Conservation (phyloP, 2,888 invertebrate species). For the Lycaena phlaeas region DNA sequence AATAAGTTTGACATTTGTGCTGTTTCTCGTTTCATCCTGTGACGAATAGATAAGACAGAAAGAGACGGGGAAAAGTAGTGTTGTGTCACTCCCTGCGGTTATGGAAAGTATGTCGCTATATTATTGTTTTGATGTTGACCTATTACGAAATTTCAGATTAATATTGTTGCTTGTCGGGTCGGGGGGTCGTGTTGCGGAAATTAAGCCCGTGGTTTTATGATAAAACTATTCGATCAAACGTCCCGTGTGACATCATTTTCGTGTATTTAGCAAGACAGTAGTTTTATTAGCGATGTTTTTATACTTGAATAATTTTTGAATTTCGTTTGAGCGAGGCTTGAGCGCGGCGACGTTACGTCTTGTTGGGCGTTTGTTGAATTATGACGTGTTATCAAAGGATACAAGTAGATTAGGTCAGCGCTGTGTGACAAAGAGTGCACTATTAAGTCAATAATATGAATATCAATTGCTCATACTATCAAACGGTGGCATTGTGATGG, state of each 20-base stretch:
- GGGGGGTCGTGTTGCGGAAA: slow-evolving; percentile 30
- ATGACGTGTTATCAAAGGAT: slow-evolving; percentile 16
- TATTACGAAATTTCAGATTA: slow-evolving; percentile 52
- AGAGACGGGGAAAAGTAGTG: slow-evolving; percentile 41
- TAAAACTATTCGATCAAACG: slow-evolving; percentile 18
- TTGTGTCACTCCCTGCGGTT: slow-evolving; percentile 42
- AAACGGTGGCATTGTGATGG: neutral
- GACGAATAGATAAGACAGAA: slow-evolving; percentile 26
- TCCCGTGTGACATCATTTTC: neutral
- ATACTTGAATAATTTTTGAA: neutral
- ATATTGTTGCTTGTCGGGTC: slow-evolving; percentile 25
- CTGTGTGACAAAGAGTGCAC: slow-evolving; percentile 18
- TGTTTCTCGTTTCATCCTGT: slow-evolving; percentile 34
- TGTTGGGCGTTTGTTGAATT: neutral
- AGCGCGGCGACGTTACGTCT: neutral
- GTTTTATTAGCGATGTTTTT: neutral
- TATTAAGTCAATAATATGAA: slow-evolving; percentile 14
- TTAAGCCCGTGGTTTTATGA: slow-evolving; percentile 19
- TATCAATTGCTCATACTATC: slow-evolving; percentile 12
- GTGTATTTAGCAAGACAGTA: neutral
- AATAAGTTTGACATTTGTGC: slow-evolving; percentile 49
- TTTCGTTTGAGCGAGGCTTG: neutral
- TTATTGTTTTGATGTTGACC: slow-evolving; percentile 61
- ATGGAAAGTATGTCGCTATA: slow-evolving; percentile 50
- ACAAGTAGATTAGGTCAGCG: slow-evolving; percentile 23